Evolutionary conservation across 2,888 invertebrate genomes (phyloP).

Genomic region (Drosophila kuntzei): DNA sequence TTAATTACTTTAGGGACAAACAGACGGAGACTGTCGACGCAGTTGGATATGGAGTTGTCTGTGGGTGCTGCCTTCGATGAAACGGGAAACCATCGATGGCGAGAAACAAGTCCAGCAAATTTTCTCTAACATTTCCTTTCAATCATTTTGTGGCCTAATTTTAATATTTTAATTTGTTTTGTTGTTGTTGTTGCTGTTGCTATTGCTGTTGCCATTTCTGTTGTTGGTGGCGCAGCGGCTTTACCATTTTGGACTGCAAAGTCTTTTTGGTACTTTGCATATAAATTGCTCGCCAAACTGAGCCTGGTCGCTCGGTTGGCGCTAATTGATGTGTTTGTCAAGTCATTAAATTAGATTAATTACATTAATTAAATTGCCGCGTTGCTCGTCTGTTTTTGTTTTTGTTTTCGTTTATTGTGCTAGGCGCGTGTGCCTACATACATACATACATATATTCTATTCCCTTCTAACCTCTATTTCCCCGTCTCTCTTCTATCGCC

Average conservation of each 20-base stretch:
- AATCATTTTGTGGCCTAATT: slow-evolving; percentile 81
- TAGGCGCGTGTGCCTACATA: slow-evolving; percentile 28
- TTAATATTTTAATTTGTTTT: slow-evolving; percentile 83
- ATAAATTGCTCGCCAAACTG: slow-evolving; percentile 63
- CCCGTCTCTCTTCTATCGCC: background rate
- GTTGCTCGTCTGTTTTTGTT: slow-evolving; percentile 26
- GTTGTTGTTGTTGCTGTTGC: slow-evolving; percentile 28
- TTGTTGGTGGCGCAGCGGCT: slow-evolving; percentile 8
- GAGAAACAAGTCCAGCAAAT: slow-evolving; percentile 22
- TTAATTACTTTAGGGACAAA: slow-evolving; percentile 81
- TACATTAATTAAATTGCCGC: slow-evolving; percentile 77
- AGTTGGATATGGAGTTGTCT: background rate
- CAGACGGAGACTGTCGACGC: slow-evolving; percentile 47
- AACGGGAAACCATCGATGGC: slow-evolving; percentile 54
- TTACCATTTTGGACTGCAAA: slow-evolving; percentile 47
- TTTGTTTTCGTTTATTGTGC: slow-evolving; percentile 27
- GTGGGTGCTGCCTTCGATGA: slow-evolving; percentile 5
- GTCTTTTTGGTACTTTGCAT: slow-evolving; percentile 68
- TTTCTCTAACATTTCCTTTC: slow-evolving; percentile 73
- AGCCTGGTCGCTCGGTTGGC: slow-evolving; percentile 39
- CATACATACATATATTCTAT: background rate
- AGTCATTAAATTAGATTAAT: slow-evolving; percentile 83
- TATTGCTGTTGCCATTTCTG: background rate
- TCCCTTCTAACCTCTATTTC: background rate
- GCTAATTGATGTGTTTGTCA: slow-evolving; percentile 83